Evolutionary conservation across 37 sponge, comb jelly and placozoan species (phyloP), one percentile per base, ranked within the genome.

Genomic region (Sycon ciliatum): DNA sequence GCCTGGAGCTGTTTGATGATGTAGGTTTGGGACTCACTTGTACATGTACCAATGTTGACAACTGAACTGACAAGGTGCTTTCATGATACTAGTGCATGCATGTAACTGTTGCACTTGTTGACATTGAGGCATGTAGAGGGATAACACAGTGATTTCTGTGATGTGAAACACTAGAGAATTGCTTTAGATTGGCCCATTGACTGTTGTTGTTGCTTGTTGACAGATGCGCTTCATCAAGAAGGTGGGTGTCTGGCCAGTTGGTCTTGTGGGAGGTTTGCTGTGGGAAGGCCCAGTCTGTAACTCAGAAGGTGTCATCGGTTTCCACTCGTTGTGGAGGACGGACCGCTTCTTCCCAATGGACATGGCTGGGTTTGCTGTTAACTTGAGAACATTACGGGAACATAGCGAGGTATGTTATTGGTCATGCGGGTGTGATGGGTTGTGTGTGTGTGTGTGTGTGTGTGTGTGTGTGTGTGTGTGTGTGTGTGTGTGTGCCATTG

Each of bases 281-380:
- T 88, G 70, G 56, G 94, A 93, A 46, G 89, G 94, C 38, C 94
- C 94, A 29, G 38, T 74, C 23, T 93, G 94, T 70, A 69, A 54
- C 4, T 31, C 82, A 56, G 86, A 83, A 0, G 30, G 31, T 4
- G 87, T 91, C 23, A 84, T 71, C 18, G 82, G 79, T 0, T 91
- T 87, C 88, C 78, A 87, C 71, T 68, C 85, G 3, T 32, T 42
- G 0, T 91, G 87, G 87, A 84, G 73, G 11, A 39, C 13, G 0
- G 18, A 64, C 30, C 76, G 92, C 65, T 66, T 76, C 3, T 91
- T 84, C 61, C 92, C 78, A 18, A 76, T 83, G 18, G 92, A 93
- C 42, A 93, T 93, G 94, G 90, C 94, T 3, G 87, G 88, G 20
- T 93, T 93, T 83, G 94, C 89, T 18, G 75, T 93, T 1, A 66